A percentile compares a stretch with the other conserved stretches of the same genome.
Evolutionary conservation across 2,888 invertebrate genomes (phyloP).

Genomic region (Mongoloraphidia duomilia): DNA sequence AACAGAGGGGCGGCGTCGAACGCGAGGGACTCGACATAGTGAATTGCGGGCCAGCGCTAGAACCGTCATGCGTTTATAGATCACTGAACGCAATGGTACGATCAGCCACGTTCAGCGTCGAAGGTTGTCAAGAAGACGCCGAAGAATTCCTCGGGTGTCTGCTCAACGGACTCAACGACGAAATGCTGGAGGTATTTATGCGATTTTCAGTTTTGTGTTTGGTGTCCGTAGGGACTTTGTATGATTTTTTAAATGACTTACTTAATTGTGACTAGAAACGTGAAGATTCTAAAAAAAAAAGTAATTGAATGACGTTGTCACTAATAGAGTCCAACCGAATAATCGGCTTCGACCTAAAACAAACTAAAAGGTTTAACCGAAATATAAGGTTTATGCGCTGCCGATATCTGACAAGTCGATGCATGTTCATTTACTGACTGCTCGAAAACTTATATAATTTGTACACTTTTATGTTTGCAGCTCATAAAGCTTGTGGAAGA

Average conservation of each 20-base stretch:
- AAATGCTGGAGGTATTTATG: slow-evolving; percentile 72
- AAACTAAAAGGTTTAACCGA: no score
- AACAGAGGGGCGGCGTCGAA: slow-evolving; percentile 26
- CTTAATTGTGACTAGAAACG: no score
- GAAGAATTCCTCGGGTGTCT: slow-evolving; percentile 92
- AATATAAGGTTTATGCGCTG: no score
- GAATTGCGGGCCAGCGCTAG: slow-evolving; percentile 67
- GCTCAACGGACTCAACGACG: slow-evolving; percentile 88
- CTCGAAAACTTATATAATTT: no score
- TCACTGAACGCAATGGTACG: slow-evolving; percentile 66
- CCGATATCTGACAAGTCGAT: no score
- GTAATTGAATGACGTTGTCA: no score
- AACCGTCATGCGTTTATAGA: slow-evolving; percentile 76
- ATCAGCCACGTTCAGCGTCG: slow-evolving; percentile 54
- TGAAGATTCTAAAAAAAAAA: no score
- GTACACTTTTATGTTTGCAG: slow-evolving; percentile 25
- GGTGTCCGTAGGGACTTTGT: neutral
- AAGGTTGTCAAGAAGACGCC: slow-evolving; percentile 92
- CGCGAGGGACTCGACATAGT: slow-evolving; percentile 26
- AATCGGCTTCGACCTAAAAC: no score
- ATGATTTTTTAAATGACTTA: no score
- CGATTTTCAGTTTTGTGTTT: neutral
- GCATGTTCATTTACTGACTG: no score
- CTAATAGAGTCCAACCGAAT: no score
- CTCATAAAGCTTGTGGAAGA: slow-evolving; percentile 34